Conservation (phyloP, 2,888 invertebrate genomes). For the Euproctis similis region DNA sequence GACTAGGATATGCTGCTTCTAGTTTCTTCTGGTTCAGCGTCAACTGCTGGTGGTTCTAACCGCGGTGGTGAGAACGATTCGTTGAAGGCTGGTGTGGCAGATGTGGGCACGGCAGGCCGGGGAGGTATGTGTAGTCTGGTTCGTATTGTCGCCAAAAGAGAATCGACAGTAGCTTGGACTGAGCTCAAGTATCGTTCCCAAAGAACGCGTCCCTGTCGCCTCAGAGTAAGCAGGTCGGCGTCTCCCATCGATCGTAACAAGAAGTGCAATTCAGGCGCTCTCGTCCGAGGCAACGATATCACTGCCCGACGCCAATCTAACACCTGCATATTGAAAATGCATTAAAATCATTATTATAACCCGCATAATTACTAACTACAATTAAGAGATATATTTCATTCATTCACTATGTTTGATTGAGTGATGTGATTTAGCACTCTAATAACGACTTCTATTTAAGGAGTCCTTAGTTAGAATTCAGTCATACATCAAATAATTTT, state of each 20-base stretch:
- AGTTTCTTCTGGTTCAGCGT: slow-evolving; percentile 94
- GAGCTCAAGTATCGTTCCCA: slow-evolving; percentile 96
- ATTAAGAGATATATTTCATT: too few species aligned
- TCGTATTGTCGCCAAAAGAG: slow-evolving; percentile 86
- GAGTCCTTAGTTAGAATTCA: too few species aligned
- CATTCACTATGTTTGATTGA: too few species aligned
- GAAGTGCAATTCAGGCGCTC: slow-evolving; percentile 94
- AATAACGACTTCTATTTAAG: too few species aligned
- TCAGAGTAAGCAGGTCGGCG: slow-evolving; percentile 86
- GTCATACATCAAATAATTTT: too few species aligned
- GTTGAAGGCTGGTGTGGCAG: slow-evolving; percentile 89
- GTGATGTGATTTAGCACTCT: too few species aligned
- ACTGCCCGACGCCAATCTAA: slow-evolving; percentile 84
- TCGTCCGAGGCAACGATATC: slow-evolving; percentile 82
- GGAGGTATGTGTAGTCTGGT: slow-evolving; percentile 92
- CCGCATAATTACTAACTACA: too few species aligned
- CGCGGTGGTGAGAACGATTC: slow-evolving; percentile 89
- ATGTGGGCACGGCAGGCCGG: slow-evolving; percentile 81
- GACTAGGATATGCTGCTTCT: slow-evolving; percentile 94
- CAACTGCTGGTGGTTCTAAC: slow-evolving; percentile 83
- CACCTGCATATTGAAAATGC: too few species aligned
- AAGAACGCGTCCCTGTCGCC: slow-evolving; percentile 89
- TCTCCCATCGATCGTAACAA: slow-evolving; percentile 90
- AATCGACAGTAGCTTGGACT: slow-evolving; percentile 88
- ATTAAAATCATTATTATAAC: too few species aligned